Base-by-base conservation (phyloP, 2,888 invertebrate genomes). In the Abrostola tripartita region DNA sequence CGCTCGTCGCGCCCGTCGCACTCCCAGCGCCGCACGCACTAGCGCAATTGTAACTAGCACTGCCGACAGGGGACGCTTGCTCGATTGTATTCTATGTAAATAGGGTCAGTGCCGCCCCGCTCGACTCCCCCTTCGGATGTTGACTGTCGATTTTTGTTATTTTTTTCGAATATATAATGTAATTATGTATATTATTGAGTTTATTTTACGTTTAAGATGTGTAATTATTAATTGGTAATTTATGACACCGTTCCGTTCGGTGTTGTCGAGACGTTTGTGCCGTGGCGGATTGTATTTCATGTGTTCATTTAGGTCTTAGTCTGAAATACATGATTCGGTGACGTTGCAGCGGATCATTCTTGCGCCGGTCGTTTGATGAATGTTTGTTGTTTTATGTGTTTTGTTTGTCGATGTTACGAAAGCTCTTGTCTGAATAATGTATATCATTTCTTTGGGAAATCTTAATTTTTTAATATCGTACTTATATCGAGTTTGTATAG, bases 131-230 rank as follows among this genome's bases (percentile, higher is more conserved):
- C 68, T 70, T 75, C 76, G 79, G 81, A 82, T 83, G 85, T 85
- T 84, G 86, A 84, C 81, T 83, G 82, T 85, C 85, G 81, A 84
- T 83, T 88, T 89, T 90, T 89, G 88, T 92, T 90, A 88, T 89
- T 88, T 87, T 88, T 92, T 92, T 93, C 90, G 92, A 92, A 93
- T 93, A 92, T 93, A 91, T 92, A 89, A 92, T 94, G 93, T 94
- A 94, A 93, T 93, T 94, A 93, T 94, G 94, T 94, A 94, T 92
- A 94, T 91, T 94, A 90, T 82, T 92, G 92, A 94, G 92, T 94
- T 94, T 93, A 93, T 93, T 90, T 91, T 92, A 90, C 83, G 88
- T 92, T 91, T 92, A 92, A 90, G 90, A 89, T 84, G 87, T 93
- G 93, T 93, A 93, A 93, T 93, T 93, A 93, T 93, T 92, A 92